These are phyloP conservation scores for Oryzias curvinotus DNA, from an alignment of 2,113 vertebrate genomes.

Conservation along the genomic window DNA sequence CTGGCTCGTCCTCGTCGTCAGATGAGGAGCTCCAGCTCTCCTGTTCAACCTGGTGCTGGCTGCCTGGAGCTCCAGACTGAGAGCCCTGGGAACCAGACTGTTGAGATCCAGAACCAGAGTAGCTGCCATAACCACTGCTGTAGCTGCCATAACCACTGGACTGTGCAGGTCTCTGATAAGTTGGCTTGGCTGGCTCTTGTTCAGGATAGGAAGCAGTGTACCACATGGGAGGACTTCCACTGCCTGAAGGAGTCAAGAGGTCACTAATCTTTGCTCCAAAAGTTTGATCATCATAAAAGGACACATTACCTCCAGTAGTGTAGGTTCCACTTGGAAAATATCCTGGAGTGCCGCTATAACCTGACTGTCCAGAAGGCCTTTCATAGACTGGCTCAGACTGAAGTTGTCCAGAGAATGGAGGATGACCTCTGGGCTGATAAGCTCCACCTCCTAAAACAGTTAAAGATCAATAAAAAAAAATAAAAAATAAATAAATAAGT, in stretches of 20 bases:
- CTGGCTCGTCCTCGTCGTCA: not conserved
- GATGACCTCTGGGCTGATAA: too few species aligned
- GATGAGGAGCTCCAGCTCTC: conserved; percentile 5
- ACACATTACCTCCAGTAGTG: too few species aligned
- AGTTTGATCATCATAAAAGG: not conserved
- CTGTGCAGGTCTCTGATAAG: not conserved
- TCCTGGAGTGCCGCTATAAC: too few species aligned
- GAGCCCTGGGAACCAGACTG: not conserved
- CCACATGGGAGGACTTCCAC: not conserved
- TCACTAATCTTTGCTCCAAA: too few species aligned
- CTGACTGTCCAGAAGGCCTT: too few species aligned
- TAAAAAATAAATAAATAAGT: too few species aligned
- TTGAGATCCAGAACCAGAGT: not conserved
- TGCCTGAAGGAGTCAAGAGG: not conserved
- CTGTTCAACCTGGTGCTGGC: not conserved
- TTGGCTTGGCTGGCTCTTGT: not conserved
- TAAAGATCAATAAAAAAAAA: too few species aligned
- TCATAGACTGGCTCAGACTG: too few species aligned
- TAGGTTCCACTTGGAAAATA: too few species aligned
- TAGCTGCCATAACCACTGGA: not conserved
- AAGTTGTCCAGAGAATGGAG: too few species aligned
- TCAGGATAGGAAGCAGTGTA: not conserved
- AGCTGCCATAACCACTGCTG: too few species aligned
- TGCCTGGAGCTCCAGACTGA: not conserved
- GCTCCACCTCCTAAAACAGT: too few species aligned